These are phyloP conservation scores for Melanotaenia trifasciata DNA, from an alignment of 2,797 vertebrate genomes.

Conservation along the genomic window DNA sequence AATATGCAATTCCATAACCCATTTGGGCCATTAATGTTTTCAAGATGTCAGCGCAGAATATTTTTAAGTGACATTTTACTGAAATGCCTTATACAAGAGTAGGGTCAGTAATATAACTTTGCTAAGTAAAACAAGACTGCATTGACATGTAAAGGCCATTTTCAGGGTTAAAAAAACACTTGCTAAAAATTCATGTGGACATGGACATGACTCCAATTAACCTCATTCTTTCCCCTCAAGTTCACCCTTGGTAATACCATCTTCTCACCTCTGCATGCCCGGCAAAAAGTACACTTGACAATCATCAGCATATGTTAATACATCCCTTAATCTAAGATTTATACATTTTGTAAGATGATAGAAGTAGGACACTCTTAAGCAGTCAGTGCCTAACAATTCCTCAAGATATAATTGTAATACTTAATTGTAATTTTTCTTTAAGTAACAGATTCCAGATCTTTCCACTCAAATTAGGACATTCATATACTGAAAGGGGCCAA, in stretches of 20 bases:
- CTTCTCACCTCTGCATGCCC: neutral
- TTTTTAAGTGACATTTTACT: neutral
- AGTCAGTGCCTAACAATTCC: neutral
- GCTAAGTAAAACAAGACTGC: neutral
- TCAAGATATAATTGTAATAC: neutral
- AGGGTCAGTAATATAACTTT: neutral
- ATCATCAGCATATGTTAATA: neutral
- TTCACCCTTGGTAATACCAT: slow-evolving; percentile 6
- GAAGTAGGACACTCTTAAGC: neutral
- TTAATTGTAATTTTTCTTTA: neutral
- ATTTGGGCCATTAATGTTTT: neutral
- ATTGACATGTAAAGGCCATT: neutral
- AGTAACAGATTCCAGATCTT: too few species aligned
- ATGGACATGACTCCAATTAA: neutral
- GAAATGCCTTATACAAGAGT: neutral
- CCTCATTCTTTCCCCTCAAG: neutral
- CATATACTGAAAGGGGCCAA: neutral
- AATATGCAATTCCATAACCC: slow-evolving; percentile 7
- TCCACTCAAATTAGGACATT: neutral
- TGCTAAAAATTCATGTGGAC: neutral
- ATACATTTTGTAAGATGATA: neutral
- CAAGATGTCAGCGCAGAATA: neutral
- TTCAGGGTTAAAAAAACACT: neutral
- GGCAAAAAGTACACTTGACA: neutral
- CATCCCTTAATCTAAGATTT: neutral